Evolutionary conservation across 2,113 vertebrate species (phyloP), one percentile per base, ranked within the genome.

Genomic region (Phylloscopus trochilus): DNA sequence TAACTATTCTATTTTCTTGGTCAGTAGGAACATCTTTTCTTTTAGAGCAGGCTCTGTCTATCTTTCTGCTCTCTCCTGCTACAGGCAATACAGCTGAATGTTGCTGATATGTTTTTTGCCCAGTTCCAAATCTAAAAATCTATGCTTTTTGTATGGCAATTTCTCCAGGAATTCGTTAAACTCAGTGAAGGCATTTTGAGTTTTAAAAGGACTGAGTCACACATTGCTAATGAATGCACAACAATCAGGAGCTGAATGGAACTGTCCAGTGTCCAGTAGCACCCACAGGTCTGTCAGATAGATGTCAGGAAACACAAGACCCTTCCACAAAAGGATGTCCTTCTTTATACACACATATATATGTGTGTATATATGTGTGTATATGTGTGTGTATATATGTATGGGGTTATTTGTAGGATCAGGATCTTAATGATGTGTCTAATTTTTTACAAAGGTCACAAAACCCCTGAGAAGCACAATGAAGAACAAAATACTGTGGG

Each of bases 151-250:
- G 8, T 44, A 44, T 1, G 3, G 58, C 20, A 74, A 2, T 41
- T 77, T 83, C 28, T 81, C 56, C 44, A 75, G 52, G 39, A 60
- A 74, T 76, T 63, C 79, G 82, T 56, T 37, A 89, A 92, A 88
- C 7, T 66, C 59, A 39, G 20, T 55, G 59, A 41, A 46, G 20
- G n/a, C 9, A 26, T 63, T 85, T 55, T 8, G 33, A 85, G 30
- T 83, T 93, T 87, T 81, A n/a, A 81, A 49, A 67, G 14, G 74
- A 69, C 37, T 47, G 39, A 58, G 27, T 80, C 53, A 85, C 43
- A 44, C 37, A n/a, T 15, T 62, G 30, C 26, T 81, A 31, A 7
- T 19, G 30, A 9, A 7, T 13, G 31, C 41, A 68, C 23, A 41
- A 30, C 2, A 1, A 19, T 22, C 47, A 47, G 39, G 10, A 82